Base-by-base conservation (phyloP, 1,140 invertebrate genomes). In the Neelides sp. region DNA sequence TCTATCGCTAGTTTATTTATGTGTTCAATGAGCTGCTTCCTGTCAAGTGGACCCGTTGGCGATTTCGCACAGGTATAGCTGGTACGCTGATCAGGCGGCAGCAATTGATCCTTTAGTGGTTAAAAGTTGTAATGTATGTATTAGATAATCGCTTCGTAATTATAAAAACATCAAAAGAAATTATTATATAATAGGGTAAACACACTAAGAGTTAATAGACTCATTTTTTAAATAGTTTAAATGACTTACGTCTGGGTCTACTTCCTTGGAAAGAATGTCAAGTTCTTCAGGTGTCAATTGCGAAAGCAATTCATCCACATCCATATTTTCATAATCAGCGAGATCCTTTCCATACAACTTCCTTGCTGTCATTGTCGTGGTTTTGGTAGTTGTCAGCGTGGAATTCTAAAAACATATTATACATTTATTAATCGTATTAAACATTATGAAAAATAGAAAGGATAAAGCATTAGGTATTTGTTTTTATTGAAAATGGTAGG, bases 1-100 rank as follows among this genome's bases (percentile, higher is more conserved):
- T 95, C 91, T 61, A 92, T 73, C 3, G 94, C 94, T 68, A 95
- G 86, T 70, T 95, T 95, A 67, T 97, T 95, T 55, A 99, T 86
- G 71, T 94, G 94, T 64, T 95, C 86, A 59, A 99, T 88, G 37
- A 99, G 73, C 66, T 96, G 89, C 71, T 96, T 93, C 24, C 95
- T 78, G 72, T 97, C 85, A 54, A 95, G 73, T 5, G 93, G 92
- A 40, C 95, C 95, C 19, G 95, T 98, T 3, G 94, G 79, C 62
- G 79, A 76, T 71, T 98, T 98, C 60, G 81, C 79, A 64, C 94
- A 98, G 64, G 94, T 88, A 65, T 98, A 91, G 66, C 85, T 87
- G 68, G 84, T 93, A 62, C 95, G 78, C 75, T 97, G 89, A 49
- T 83, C 83, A 34, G 96, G 91, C 50, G 95, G 95, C 66, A 98